Evolutionary conservation across 2,888 invertebrate genomes (phyloP).

Genomic region (Dermolepida albohirtum): DNA sequence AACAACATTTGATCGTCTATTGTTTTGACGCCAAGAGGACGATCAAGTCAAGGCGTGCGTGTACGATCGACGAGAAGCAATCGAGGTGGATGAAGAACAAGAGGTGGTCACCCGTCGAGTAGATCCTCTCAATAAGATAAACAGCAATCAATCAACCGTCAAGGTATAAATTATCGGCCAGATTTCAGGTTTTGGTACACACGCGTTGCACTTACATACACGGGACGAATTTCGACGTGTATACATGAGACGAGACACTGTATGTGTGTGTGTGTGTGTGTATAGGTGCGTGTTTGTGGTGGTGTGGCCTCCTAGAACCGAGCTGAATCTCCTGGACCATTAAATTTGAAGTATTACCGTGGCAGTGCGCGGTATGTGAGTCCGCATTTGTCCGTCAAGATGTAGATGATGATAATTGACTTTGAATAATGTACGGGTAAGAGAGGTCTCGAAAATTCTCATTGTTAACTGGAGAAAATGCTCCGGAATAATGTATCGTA

Average conservation of each 20-base stretch:
- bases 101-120: conserved; percentile 28
- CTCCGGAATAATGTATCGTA: too few species aligned
- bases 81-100: conserved; percentile 10
- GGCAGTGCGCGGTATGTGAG: conserved; percentile 19
- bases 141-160: conserved; percentile 41
- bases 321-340: conserved; percentile 15
- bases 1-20: conserved; percentile 4
- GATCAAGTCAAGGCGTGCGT: neutral
- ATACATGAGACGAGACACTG: too few species aligned
- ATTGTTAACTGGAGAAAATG: too few species aligned
- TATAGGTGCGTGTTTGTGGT: neutral
- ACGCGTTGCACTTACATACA: too few species aligned
- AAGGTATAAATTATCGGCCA: conserved; percentile 33
- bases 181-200: conserved; percentile 1
- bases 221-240: too few species aligned
- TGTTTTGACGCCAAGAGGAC: conserved; percentile 18
- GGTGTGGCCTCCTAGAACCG: conserved; percentile 7
- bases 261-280: neutral
- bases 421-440: conserved; percentile 16
- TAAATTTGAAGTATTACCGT: conserved; percentile 31
- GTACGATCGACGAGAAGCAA: neutral
- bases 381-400: conserved; percentile 34
- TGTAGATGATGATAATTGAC: conserved; percentile 27
- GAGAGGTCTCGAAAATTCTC: too few species aligned
- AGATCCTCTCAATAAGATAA: conserved; percentile 41